Base-by-base conservation (phyloP, 92 coral and sea anemone genomes). In the Pocillopora meandrina region DNA sequence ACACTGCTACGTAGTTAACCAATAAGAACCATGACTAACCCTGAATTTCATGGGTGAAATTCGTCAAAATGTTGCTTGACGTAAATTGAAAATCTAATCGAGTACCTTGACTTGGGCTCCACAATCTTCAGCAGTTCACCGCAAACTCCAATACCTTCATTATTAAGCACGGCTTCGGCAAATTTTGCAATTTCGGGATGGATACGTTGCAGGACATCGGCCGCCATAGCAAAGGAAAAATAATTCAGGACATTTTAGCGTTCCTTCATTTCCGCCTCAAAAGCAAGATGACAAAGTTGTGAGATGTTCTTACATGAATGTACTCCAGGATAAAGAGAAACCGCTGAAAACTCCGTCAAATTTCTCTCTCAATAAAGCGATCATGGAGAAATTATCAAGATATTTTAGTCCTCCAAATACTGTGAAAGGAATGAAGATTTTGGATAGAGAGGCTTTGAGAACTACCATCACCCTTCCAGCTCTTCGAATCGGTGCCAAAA, bases 71-170 rank as follows among this genome's bases (percentile, higher is more conserved):
- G 5, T 17, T 9, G 75, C 42, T 3, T 10, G 10, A 36, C 6
- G 14, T 31, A 79, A 11, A 14, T 10, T 68, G 15, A 31, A 33
- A 61, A 26, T 31, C 12, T 21, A 3, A 20, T 33, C 9, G 80
- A 78, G n/a, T 74, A 94, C 98, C 98, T 94, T 66, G 98, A 87
- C 72, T 87, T 92, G 2, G 91, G 98, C 36, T 94, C 98, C 49
- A 83, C 71, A 21, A 94, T 86, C 75, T 86, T 86, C 4, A 88
- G 83, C 79, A 79, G 61, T 34, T 94, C 98, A 19, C 95, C 98
- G 58, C 89, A 85, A 56, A 94, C 82, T 20, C 93, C 91, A 72
- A 94, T 76, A 5, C 87, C 89, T 58, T 78, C 95, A 81, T 88
- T 76, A 36, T 79, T 77, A 33, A 87, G 75, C 23, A 94, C 83